phyloP scores from a whole-genome alignment of 2,797 vertebrate genomes.

The Phrynocephalus guinanensis region DNA sequence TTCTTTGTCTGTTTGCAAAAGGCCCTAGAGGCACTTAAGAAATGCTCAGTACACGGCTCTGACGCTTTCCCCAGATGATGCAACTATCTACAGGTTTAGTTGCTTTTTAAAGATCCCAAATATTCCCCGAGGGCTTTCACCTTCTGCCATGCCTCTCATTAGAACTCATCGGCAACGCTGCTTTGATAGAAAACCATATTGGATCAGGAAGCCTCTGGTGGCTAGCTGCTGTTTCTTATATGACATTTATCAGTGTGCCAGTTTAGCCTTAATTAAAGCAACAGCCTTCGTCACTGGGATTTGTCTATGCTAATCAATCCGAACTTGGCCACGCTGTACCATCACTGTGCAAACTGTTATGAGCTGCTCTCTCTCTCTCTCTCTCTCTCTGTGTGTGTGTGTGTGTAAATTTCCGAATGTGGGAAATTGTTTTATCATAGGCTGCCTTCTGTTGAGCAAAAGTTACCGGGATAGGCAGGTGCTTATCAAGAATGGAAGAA shows the following conservation, averaged over 20 bases:
- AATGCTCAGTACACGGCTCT: not conserved
- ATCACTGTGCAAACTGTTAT: constrained; percentile 24
- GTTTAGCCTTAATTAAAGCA: constrained; percentile 54
- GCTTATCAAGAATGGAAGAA: too few species aligned
- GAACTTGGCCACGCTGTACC: constrained; percentile 12
- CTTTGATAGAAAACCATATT: constrained; percentile 38
- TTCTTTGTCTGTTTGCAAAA: not conserved
- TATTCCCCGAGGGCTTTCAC: constrained; percentile 8
- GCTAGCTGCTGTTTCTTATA: not conserved
- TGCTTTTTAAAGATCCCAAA: constrained; percentile 30
- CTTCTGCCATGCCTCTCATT: constrained; percentile 36
- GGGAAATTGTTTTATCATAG: not conserved
- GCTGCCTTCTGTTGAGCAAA: too few species aligned
- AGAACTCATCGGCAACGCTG: constrained; percentile 10
- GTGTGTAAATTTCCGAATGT: not conserved
- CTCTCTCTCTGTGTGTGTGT: not conserved
- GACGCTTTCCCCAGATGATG: not conserved
- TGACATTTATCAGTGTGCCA: not conserved
- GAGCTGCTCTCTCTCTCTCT: not conserved
- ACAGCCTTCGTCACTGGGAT: not conserved
- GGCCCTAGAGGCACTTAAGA: not conserved
- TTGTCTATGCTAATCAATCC: constrained; percentile 16
- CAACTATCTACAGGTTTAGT: not conserved
- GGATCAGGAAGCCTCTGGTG: constrained; percentile 11
- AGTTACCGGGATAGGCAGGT: too few species aligned